Base-by-base conservation (phyloP, 2,797 vertebrate genomes). In the Remorina albescens region DNA sequence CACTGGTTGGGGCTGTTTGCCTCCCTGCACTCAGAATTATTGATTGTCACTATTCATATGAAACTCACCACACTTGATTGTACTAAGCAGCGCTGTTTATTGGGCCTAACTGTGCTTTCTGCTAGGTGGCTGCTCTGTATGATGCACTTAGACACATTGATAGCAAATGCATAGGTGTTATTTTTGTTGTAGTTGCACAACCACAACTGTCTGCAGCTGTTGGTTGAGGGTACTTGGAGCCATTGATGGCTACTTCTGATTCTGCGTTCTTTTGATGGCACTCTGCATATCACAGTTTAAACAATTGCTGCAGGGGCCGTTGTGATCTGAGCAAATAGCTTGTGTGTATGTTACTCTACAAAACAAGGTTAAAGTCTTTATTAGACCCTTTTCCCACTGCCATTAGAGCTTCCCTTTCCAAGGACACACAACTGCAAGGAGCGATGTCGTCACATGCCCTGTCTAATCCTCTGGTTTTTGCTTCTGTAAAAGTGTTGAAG, bases 251-350 rank as follows among this genome's bases (percentile, higher is more conserved):
- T 7, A 8, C 30, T 63, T 68, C 28, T 49, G 55, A 8, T n/a
- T 2, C 32, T 28, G 25, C 53, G 5, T 32, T 49, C 32, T 32
- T 64, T 41, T 47, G 51, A 54, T 39, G 67, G 28, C 10, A 9
- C 21, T 30, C 23, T 44, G 23, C 51, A 26, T n/a, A 37, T 9
- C 15, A 13, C 12, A 9, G 32, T 67, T 70, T 37, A 72, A 39
- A 37, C 2, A 46, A 32, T 41, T n/a, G 44, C 34, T 77, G 18
- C 30, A 41, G 30, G 36, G 50, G 34, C 47, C 64, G 41, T 55
- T 71, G 55, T 56, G 73, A 72, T 78, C 50, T 36, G 55, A 75
- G 50, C 61, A 44, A 75, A 80, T 83, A 83, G 70, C 32, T 28
- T 13, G 41, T 49, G 16, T 39, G 58, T 80, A 44, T 72, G 49